Percentiles rank a stretch among this genome's conserved stretches.
Evolutionary conservation across 2,797 vertebrate genomes (phyloP).

Genomic region (Carcharodon carcharias): DNA sequence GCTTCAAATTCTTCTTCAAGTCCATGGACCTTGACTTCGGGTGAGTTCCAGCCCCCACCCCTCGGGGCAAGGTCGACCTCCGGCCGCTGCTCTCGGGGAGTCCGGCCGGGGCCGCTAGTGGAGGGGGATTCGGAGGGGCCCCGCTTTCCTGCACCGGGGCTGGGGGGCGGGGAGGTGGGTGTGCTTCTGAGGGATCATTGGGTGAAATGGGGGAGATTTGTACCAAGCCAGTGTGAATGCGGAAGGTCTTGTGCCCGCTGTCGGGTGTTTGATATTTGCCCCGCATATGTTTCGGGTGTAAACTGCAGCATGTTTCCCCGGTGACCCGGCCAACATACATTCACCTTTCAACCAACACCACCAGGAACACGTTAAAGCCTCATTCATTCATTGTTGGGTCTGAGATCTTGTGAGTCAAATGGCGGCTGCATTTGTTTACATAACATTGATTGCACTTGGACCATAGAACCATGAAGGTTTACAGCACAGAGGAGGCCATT

Average conservation of each 20-base stretch:
- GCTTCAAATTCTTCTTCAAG: slow-evolving; percentile 99
- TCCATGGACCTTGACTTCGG: slow-evolving; percentile 99
- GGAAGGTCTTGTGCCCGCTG: neutral
- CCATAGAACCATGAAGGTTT: neutral
- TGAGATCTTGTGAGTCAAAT: neutral
- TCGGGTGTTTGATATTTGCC: neutral
- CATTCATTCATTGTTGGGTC: neutral
- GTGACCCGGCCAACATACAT: neutral
- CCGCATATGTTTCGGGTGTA: neutral
- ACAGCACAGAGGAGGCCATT: neutral
- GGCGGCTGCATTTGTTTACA: neutral
- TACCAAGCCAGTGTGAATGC: neutral
- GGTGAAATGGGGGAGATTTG: neutral
- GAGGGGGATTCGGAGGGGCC: neutral
- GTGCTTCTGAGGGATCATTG: neutral
- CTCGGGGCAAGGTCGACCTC: neutral
- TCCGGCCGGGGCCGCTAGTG: slow-evolving; percentile 34
- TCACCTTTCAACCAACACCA: neutral
- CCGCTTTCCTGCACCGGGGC: neutral
- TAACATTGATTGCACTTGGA: neutral
- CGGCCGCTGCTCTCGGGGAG: neutral
- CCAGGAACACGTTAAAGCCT: neutral
- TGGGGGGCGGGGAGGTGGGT: too few relatives aligned
- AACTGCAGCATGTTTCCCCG: neutral
- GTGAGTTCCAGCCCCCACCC: slow-evolving; percentile 58